Evolutionary conservation across 2,113 vertebrate genomes (phyloP).

Genomic region (Setophaga kirtlandii): DNA sequence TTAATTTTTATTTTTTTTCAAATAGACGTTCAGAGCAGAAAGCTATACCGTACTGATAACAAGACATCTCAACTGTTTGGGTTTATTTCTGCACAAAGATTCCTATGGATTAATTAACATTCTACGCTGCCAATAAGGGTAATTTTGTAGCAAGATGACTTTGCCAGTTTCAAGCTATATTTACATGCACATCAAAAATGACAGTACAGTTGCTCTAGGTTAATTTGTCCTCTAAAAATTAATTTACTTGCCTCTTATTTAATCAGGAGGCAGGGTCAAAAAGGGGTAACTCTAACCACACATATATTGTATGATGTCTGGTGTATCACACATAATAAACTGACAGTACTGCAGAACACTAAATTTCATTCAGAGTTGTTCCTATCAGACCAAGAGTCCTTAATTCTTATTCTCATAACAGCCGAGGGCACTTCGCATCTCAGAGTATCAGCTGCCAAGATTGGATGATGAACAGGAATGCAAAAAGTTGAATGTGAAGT

Average conservation of each 20-base stretch:
- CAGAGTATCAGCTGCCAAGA: conserved; percentile 25
- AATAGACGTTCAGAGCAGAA: neutral
- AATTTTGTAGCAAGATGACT: conserved; percentile 2
- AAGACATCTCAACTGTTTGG: neutral
- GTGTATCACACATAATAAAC: neutral
- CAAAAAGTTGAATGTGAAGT: neutral
- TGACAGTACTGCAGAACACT: conserved; percentile 18
- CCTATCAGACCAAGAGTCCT: neutral
- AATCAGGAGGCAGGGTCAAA: conserved; percentile 24
- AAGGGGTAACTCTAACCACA: neutral
- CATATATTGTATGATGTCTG: neutral
- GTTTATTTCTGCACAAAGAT: conserved; percentile 29
- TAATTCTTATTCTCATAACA: neutral
- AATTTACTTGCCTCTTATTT: conserved; percentile 35
- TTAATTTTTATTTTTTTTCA: neutral
- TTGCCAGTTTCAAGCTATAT: conserved; percentile 34
- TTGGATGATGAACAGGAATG: conserved; percentile 18
- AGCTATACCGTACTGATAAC: conserved; percentile 1
- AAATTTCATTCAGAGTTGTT: neutral
- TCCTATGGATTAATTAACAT: conserved; percentile 21
- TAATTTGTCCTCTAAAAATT: conserved; percentile 9
- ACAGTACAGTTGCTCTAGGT: conserved; percentile 17
- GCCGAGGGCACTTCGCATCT: conserved; percentile 45
- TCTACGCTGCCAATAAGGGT: conserved; percentile 32
- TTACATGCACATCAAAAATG: conserved; percentile 30